Evolutionary conservation across 2,888 invertebrate species (phyloP).

Genomic region (Polydrusus pterygomalis): DNA sequence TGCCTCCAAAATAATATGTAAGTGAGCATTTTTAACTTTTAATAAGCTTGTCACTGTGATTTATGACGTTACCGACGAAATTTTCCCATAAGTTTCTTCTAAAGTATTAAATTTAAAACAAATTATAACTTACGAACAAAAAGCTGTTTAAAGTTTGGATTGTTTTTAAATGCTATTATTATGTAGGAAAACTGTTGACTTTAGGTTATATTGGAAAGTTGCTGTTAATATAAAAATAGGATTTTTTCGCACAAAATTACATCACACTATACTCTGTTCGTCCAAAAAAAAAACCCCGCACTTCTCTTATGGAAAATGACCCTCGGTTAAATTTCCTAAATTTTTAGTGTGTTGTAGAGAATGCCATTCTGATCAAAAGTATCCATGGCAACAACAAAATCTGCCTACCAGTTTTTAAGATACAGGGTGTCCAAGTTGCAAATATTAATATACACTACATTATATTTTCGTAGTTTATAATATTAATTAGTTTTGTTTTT

Average conservation of each 20-base stretch:
- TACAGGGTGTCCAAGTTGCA: too few relatives aligned
- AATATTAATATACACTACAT: too few relatives aligned
- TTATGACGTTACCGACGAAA: conserved; percentile 22
- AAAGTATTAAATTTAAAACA: conserved; percentile 10
- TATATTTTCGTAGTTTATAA: too few relatives aligned
- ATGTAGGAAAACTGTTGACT: background rate
- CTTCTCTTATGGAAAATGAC: too few relatives aligned
- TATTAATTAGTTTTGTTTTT: too few relatives aligned
- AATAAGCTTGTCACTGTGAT: conserved; percentile 35
- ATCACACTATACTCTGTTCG: background rate
- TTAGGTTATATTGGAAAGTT: background rate
- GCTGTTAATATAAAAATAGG: background rate
- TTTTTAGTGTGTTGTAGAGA: too few relatives aligned
- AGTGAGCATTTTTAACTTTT: conserved; percentile 21
- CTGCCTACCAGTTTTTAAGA: too few relatives aligned
- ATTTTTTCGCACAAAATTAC: background rate
- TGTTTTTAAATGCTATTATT: conserved; percentile 23
- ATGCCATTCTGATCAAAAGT: too few relatives aligned
- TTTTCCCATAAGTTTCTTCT: conserved; percentile 16
- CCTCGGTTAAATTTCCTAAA: too few relatives aligned
- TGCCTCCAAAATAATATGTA: background rate
- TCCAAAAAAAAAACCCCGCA: too few relatives aligned
- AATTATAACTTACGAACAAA: conserved; percentile 13
- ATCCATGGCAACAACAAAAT: too few relatives aligned
- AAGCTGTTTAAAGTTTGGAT: conserved; percentile 15